Evolutionary conservation across 2,888 invertebrate species (phyloP), one percentile per base, ranked within the genome.

Genomic region (Rhagonycha lutea): DNA sequence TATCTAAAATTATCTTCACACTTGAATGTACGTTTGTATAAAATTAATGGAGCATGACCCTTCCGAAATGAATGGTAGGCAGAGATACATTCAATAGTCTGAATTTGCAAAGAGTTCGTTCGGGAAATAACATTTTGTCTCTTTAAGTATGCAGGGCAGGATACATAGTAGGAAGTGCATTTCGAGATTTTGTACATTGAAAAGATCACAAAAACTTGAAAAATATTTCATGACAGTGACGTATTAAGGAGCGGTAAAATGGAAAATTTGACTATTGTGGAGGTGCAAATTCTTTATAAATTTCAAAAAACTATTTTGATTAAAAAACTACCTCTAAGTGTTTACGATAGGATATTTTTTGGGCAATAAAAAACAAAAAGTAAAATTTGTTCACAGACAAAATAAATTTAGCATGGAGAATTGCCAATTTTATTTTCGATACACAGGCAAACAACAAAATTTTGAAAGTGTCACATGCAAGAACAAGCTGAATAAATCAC

Each of bases 381-480:
- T 47, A n/a, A 47, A 47, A 47, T 47, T 47, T n/a, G 47, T 47
- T 47, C 47, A n/a, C 47, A 47, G 47, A 47, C 47, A 12, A 65
- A 65, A 65, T 24, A 24, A 65, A 23, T 65, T 24, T 65, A 26
- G 63, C 63, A 65, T 24, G 26, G 63, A 14, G 3, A 65, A 24
- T 65, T 65, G 63, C 63, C 63, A 65, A 65, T 65, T 65, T 65
- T 65, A 65, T 65, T 65, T 65, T 24, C 8, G 63, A 18, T 65
- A 65, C 63, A 26, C 47, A 14, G 14, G 63, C 63, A 65, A 65
- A 65, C 26, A 65, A 65, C 24, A 65, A 65, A 65, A 65, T 65
- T 47, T 47, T 47, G 26, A n/a, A 65, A 65, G 26, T 24, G 63
- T 65, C 63, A 65, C 63, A 65, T 65, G 63, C 63, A 65, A 65